Evolutionary conservation across 1,140 invertebrate genomes (phyloP), one percentile per base, ranked within the genome.

Genomic region (Aricia agestis): DNA sequence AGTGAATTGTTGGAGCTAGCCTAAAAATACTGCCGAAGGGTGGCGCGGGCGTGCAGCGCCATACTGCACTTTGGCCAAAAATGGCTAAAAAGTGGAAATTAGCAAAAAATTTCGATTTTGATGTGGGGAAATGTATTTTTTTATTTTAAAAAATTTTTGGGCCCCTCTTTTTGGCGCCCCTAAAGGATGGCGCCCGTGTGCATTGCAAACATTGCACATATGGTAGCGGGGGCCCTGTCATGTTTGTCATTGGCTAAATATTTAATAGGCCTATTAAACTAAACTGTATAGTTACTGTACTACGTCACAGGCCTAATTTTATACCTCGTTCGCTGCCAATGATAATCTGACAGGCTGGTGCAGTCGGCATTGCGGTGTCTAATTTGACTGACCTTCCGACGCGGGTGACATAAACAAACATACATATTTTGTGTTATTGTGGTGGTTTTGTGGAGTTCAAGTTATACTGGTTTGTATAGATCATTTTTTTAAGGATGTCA

Each of bases 291-390:
- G 11, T 52, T 11, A 52, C 45, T 9, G 13, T 11, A 15, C 7
- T 42, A 67, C 76, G 78, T 86, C 83, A 80, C 72, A 69, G 74
- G 70, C 76, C 80, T 82, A 80, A 78, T 80, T 80, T 76, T 72
- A 72, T 79, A 69, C 69, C 70, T 78, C 68, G 73, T 65, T 66
- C 76, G 74, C 70, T 86, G 83, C 84, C 84, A 85, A 81, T 77
- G 84, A 82, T 77, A 78, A 81, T 82, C 85, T 82, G 83, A 87
- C 85, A 85, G 86, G 86, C 86, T 78, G 79, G 75, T 76, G 74
- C 79, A 80, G 77, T 71, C 71, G 77, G 71, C 72, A 74, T 76
- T 75, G 77, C 72, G 76, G 72, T 76, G 69, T 70, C 68, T 72
- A 73, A 75, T 74, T 75, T 73, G 61, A 77, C 72, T 82, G 81